These are phyloP conservation scores for Atherinosoma microstoma DNA, from an alignment of 2,797 vertebrate genomes.

Conservation along the genomic window DNA sequence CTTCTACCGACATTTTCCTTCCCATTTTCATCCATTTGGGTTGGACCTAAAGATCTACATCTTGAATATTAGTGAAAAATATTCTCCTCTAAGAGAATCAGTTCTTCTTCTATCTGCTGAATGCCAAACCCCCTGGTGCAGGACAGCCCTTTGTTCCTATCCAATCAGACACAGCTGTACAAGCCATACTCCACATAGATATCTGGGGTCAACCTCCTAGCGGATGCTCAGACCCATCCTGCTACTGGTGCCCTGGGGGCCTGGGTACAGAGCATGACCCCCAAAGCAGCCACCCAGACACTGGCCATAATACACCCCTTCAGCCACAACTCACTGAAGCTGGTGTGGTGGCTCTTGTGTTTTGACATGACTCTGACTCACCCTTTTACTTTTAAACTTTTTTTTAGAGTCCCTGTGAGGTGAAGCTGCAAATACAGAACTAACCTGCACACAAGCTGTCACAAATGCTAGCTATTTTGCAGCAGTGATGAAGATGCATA, in stretches of 20 bases:
- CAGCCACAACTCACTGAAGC: constrained; percentile 42
- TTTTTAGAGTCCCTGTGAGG: not conserved
- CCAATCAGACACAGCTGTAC: constrained; percentile 84
- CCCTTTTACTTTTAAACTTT: constrained; percentile 12
- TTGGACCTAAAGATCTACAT: not conserved
- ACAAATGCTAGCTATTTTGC: not conserved
- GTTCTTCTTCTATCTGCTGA: constrained; percentile 53
- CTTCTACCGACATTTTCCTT: not conserved
- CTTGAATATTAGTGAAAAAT: constrained; percentile 28
- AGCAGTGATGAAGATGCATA: not conserved
- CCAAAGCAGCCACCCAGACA: constrained; percentile 77
- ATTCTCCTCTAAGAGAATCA: constrained; percentile 32
- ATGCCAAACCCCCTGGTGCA: constrained; percentile 69
- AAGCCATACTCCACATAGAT: constrained; percentile 76
- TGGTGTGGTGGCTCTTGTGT: constrained; percentile 18
- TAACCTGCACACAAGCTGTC: constrained; percentile 2
- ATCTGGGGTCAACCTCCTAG: constrained; percentile 79
- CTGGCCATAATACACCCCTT: constrained; percentile 72
- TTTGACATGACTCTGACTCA: constrained; percentile 47
- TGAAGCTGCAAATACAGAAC: constrained; percentile 7
- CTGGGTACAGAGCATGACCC: constrained; percentile 75
- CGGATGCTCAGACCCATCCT: constrained; percentile 78
- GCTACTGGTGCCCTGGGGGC: constrained; percentile 81
- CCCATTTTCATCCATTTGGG: not conserved
- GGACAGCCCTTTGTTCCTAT: constrained; percentile 71